Evolutionary conservation across 2,113 vertebrate species (phyloP).

Genomic region (Solenodon paradoxus): DNA sequence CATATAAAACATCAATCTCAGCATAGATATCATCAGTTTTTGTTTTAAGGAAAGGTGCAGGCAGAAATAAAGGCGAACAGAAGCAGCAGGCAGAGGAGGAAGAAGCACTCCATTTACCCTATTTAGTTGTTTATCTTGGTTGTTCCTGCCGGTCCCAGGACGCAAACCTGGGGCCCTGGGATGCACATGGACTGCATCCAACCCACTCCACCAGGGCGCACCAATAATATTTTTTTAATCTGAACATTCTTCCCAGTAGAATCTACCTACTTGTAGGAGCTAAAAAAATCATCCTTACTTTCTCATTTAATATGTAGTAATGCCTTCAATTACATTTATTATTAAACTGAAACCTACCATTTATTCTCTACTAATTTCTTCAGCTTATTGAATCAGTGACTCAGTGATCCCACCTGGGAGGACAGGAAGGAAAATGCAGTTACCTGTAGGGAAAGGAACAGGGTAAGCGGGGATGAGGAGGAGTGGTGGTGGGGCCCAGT

Average conservation of each 20-base stretch:
- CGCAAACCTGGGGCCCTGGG: too few species aligned
- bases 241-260: background rate
- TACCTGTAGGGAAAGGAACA: too few species aligned
- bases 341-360: conserved; percentile 50
- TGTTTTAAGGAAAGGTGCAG: too few species aligned
- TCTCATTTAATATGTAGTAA: conserved; percentile 30
- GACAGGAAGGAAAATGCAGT: background rate
- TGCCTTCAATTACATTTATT: conserved; percentile 42
- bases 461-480: too few species aligned
- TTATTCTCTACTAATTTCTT: conserved; percentile 39
- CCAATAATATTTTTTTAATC: conserved; percentile 58
- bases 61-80: too few species aligned
- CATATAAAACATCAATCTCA: background rate
- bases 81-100: too few species aligned
- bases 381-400: background rate
- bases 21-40: background rate
- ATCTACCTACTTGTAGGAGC: background rate
- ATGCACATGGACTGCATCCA: too few species aligned
- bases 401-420: background rate
- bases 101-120: too few species aligned
- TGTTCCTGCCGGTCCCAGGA: too few species aligned
- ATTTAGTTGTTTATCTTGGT: too few species aligned
- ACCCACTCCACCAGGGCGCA: too few species aligned
- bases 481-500: too few species aligned
- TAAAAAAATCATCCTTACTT: conserved; percentile 37